These are phyloP conservation scores for Siderastrea siderea DNA, from an alignment of 92 coral and sea anemone genomes.

Conservation along the genomic window DNA sequence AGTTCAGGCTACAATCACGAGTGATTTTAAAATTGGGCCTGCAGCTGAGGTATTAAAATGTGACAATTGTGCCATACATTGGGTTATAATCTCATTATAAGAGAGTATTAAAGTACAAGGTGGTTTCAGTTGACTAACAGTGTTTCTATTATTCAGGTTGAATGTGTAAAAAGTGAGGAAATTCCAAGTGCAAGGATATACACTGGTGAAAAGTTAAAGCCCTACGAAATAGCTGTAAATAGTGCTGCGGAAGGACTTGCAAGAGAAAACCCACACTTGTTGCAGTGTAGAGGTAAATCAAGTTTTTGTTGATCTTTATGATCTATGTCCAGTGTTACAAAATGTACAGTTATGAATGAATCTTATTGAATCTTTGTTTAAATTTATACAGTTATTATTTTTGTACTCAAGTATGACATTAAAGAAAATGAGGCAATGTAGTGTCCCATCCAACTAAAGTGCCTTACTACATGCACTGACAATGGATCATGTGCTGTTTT, in stretches of 20 bases:
- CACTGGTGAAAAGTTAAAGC: constrained; percentile 24
- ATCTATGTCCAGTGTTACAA: no score
- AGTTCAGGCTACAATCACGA: no score
- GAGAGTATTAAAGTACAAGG: no score
- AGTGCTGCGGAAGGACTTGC: constrained; percentile 51
- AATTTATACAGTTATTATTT: background rate
- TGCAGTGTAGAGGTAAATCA: constrained; percentile 46
- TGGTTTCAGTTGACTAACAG: background rate
- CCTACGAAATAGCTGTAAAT: constrained; percentile 50
- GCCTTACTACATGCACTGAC: no score
- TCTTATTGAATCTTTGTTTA: background rate
- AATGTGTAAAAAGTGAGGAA: background rate
- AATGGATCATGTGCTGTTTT: background rate
- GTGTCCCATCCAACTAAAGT: no score
- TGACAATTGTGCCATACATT: no score
- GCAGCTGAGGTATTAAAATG: no score
- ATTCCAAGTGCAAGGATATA: constrained; percentile 23
- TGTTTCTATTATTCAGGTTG: background rate
- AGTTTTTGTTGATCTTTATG: background rate
- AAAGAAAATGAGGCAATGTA: no score
- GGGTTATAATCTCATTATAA: no score
- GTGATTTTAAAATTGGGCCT: no score
- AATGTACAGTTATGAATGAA: no score
- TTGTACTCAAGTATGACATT: background rate
- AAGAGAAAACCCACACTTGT: constrained; percentile 30